phyloP scores from a whole-genome alignment of 2,797 vertebrate species.

The Oryzias dopingdopingensis region DNA sequence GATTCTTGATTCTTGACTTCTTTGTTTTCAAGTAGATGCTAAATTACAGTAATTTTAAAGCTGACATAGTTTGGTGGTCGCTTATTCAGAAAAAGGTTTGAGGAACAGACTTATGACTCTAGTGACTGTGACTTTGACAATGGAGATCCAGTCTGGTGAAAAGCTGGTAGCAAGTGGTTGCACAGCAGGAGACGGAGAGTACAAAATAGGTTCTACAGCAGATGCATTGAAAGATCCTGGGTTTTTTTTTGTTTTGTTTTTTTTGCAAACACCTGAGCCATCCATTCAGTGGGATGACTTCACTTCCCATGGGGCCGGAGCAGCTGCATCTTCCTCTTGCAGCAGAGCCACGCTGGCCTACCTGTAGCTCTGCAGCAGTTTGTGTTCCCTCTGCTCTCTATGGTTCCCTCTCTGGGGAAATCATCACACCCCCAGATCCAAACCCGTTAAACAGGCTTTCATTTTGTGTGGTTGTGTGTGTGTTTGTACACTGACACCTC shows the following conservation, averaged over 20 bases:
- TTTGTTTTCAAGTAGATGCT: too few relatives aligned
- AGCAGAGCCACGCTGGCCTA: slow-evolving; percentile 56
- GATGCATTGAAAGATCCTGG: slow-evolving; percentile 52
- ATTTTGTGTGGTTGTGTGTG: slow-evolving; percentile 9
- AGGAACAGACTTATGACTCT: background rate
- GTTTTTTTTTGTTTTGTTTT: slow-evolving; percentile 16
- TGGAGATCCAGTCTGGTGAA: background rate
- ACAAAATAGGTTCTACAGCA: slow-evolving; percentile 42
- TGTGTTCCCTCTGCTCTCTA: slow-evolving; percentile 45
- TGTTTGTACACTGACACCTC: slow-evolving; percentile 20
- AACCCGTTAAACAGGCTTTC: slow-evolving; percentile 57
- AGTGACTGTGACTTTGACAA: too few relatives aligned
- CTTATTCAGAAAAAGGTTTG: background rate
- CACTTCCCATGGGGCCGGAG: slow-evolving; percentile 55
- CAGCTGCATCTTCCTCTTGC: slow-evolving; percentile 66
- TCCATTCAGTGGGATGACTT: slow-evolving; percentile 30
- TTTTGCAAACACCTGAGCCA: slow-evolving; percentile 67
- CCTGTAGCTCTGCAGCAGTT: slow-evolving; percentile 69
- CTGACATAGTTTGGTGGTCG: too few relatives aligned
- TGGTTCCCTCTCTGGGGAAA: slow-evolving; percentile 63
- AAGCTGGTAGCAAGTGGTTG: slow-evolving; percentile 35
- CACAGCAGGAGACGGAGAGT: slow-evolving; percentile 50
- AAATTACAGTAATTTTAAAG: too few relatives aligned
- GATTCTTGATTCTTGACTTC: too few relatives aligned
- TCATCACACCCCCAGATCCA: slow-evolving; percentile 56